phyloP scores from a whole-genome alignment of 2,797 vertebrate species.

The Poecilia gillii region DNA sequence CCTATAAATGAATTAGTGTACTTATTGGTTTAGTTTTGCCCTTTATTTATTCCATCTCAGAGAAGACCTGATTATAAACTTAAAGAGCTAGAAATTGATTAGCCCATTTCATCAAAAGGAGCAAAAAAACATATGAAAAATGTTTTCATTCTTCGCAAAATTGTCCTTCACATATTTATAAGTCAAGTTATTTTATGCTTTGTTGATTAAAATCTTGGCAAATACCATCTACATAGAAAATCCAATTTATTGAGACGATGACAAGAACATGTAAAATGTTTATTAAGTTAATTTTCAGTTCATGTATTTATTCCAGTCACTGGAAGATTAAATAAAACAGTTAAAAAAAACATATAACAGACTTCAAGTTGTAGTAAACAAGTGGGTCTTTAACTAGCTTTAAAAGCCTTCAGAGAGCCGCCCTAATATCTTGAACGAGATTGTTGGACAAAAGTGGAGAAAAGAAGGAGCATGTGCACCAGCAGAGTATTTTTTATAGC shows the following conservation, averaged over 20 bases:
- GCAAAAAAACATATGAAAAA: background rate
- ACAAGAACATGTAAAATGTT: background rate
- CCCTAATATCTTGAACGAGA: too few relatives aligned
- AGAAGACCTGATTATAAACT: background rate
- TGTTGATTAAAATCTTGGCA: background rate
- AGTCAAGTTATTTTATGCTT: background rate
- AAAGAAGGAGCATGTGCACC: too few relatives aligned
- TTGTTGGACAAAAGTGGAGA: too few relatives aligned
- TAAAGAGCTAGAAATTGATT: background rate
- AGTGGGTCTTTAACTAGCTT: too few relatives aligned
- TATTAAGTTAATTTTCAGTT: background rate
- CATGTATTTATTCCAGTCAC: too few relatives aligned
- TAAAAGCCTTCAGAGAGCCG: too few relatives aligned
- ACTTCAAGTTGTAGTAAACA: too few relatives aligned
- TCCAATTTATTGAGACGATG: background rate
- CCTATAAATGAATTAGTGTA: background rate
- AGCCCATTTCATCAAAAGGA: background rate
- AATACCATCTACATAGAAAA: background rate
- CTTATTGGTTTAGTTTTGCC: background rate
- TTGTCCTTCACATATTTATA: background rate
- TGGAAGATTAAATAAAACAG: background rate
- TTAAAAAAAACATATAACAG: background rate
- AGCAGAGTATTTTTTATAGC: too few relatives aligned
- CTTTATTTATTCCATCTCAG: background rate
- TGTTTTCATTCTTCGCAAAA: background rate